These are phyloP conservation scores for Drosophila guanche DNA, from an alignment of 1,140 invertebrate genomes.

Conservation along the genomic window DNA sequence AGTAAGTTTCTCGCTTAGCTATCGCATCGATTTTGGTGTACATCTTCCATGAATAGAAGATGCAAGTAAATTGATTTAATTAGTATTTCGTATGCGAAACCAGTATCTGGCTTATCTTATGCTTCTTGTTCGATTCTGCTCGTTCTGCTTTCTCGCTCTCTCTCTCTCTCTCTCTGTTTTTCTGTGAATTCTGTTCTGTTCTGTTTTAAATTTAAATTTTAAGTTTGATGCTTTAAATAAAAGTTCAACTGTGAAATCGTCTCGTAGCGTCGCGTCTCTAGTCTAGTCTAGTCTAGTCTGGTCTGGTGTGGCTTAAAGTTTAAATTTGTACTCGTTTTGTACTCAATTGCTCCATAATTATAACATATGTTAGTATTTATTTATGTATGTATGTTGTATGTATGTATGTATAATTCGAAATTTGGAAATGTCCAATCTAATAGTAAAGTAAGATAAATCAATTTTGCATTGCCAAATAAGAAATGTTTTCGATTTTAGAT, in stretches of 20 bases:
- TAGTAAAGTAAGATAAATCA: not conserved
- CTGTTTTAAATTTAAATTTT: conserved; percentile 6
- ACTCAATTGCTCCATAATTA: conserved; percentile 82
- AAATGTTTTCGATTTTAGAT: conserved; percentile 40
- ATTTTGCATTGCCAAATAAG: conserved; percentile 38
- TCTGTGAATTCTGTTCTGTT: conserved; percentile 10
- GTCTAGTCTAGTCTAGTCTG: conserved; percentile 27
- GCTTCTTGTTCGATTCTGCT: conserved; percentile 29
- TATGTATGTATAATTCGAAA: conserved; percentile 32
- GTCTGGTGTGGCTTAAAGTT: conserved; percentile 54
- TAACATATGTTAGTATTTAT: conserved; percentile 68
- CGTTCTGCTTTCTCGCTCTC: conserved; percentile 16
- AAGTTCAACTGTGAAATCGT: conserved; percentile 17
- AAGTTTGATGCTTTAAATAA: too few species aligned
- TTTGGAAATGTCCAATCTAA: too few species aligned
- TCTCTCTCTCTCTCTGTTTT: conserved; percentile 21
- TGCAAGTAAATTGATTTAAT: conserved; percentile 18
- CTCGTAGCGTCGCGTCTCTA: not conserved
- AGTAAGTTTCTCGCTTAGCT: conserved; percentile 30
- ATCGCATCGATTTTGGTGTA: conserved; percentile 27
- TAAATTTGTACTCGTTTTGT: conserved; percentile 81
- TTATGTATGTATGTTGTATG: conserved; percentile 54
- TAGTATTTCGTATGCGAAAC: conserved; percentile 57
- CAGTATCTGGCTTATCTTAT: conserved; percentile 72
- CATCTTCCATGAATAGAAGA: conserved; percentile 1